A percentile compares a stretch with the other conserved stretches of the same genome.
Evolutionary conservation across 2,888 invertebrate genomes (phyloP).

Genomic region (Plebejus anna): DNA sequence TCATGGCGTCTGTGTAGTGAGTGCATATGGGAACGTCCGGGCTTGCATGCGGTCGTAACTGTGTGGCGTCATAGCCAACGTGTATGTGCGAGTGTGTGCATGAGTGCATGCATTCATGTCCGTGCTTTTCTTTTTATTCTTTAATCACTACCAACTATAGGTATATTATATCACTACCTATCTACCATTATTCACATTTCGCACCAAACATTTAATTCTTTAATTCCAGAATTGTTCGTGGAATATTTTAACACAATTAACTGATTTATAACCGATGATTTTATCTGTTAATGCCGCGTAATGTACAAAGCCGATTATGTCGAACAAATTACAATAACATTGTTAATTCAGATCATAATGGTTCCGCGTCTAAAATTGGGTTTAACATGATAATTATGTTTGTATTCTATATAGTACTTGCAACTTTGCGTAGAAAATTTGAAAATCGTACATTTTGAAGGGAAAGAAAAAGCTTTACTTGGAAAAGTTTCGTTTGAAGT

Average conservation of each 20-base stretch:
- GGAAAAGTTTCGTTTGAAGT: too few relatives aligned
- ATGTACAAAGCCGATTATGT: constrained; percentile 20
- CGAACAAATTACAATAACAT: constrained; percentile 22
- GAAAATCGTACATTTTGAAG: not conserved
- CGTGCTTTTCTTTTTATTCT: not conserved
- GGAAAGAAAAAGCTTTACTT: too few relatives aligned
- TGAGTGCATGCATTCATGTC: too few relatives aligned
- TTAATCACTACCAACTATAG: not conserved
- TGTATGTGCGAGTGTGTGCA: too few relatives aligned
- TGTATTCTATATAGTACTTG: not conserved
- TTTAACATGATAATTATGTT: not conserved
- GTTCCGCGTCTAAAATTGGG: not conserved
- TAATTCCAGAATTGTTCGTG: not conserved
- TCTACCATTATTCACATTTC: not conserved
- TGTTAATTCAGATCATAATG: constrained; percentile 4
- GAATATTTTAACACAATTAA: not conserved
- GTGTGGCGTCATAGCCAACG: too few relatives aligned
- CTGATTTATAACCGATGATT: constrained; percentile 12
- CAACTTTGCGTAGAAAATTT: not conserved
- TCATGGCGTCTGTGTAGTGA: not conserved
- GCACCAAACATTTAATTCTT: not conserved
- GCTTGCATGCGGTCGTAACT: too few relatives aligned
- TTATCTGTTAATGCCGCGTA: not conserved
- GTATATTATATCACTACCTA: too few relatives aligned
- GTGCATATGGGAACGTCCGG: too few relatives aligned